Percentiles rank a stretch among this genome's conserved stretches.
These are phyloP conservation scores for Aphis gossypii DNA, from an alignment of 1,140 invertebrate genomes.

Conservation along the genomic window DNA sequence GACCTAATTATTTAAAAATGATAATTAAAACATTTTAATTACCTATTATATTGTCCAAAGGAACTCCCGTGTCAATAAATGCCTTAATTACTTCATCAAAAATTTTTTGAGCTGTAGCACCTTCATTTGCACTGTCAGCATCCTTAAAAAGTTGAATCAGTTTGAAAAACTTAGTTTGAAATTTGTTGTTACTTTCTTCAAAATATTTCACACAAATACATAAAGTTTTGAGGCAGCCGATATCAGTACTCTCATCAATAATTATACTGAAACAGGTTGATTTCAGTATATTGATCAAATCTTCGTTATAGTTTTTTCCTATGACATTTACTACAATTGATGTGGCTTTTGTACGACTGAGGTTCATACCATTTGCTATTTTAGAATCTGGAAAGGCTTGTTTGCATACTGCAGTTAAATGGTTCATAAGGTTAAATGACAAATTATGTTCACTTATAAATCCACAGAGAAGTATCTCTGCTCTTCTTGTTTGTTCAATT, in stretches of 20 bases:
- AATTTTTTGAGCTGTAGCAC: not conserved
- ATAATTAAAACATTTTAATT: no score
- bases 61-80: not conserved
- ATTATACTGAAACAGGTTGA: slow-evolving; percentile 1
- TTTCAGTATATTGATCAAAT: not conserved
- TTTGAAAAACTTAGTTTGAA: slow-evolving; percentile 5
- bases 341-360: slow-evolving; percentile 5
- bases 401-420: slow-evolving; percentile 1
- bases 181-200: not conserved
- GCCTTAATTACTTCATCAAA: slow-evolving; percentile 2
- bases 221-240: not conserved
- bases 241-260: not conserved
- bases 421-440: not conserved
- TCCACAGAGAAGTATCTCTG: not conserved
- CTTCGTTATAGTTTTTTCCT: not conserved
- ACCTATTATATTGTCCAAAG: not conserved
- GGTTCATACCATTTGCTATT: not conserved
- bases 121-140: not conserved
- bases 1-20: no score
- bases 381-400: not conserved
- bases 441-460: slow-evolving; percentile 9
- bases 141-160: not conserved
- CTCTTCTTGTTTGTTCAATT: not conserved
- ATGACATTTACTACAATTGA: not conserved
- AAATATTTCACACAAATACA: not conserved